phyloP scores from a whole-genome alignment of 53 echinoderm and acorn worm species.

The Actinopyga echinites region DNA sequence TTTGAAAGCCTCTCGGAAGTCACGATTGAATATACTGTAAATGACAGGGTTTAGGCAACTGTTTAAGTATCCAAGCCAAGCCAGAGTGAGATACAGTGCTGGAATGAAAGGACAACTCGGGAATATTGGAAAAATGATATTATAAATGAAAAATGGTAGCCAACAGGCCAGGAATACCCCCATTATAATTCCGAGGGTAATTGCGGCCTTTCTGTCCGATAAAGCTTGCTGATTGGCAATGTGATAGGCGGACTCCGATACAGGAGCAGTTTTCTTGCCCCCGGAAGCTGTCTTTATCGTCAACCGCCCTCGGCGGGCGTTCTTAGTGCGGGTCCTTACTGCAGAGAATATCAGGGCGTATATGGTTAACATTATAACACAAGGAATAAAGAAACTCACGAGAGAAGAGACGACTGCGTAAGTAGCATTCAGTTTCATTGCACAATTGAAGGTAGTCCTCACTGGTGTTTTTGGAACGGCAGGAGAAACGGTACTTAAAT shows the following conservation, averaged over 20 bases:
- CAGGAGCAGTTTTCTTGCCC: constrained; percentile 73
- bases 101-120: constrained; percentile 66
- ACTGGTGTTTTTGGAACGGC: neutral
- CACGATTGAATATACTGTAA: constrained; percentile 96
- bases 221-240: constrained; percentile 78
- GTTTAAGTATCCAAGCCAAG: constrained; percentile 97
- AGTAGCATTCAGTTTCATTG: constrained; percentile 83
- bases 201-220: constrained; percentile 91
- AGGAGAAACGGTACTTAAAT: too few species aligned
- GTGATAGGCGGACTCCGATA: constrained; percentile 77
- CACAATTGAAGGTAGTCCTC: constrained; percentile 62
- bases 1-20: constrained; percentile 93
- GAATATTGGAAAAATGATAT: constrained; percentile 87
- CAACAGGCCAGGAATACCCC: constrained; percentile 93
- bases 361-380: constrained; percentile 93
- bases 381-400: constrained; percentile 94
- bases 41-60: constrained; percentile 90
- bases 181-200: constrained; percentile 97
- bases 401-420: constrained; percentile 93
- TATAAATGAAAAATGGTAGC: constrained; percentile 94
- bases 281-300: constrained; percentile 60
- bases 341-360: constrained; percentile 93
- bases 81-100: constrained; percentile 69
- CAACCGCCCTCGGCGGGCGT: constrained; percentile 85
- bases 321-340: constrained; percentile 82